Conservation (phyloP, 1,140 invertebrate species). For the Myzus persicae region DNA sequence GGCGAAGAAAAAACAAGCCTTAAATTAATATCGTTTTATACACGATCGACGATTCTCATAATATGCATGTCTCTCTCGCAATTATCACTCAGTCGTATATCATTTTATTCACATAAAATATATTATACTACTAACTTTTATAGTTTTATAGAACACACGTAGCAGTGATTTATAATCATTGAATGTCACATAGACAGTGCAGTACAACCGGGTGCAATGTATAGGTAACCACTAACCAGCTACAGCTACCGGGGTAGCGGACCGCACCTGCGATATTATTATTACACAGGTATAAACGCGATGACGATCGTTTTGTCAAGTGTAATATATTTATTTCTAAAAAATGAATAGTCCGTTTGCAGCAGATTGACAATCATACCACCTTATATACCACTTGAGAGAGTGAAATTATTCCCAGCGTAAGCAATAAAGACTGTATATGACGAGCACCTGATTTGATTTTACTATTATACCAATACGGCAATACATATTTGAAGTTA, state of each 20-base stretch:
- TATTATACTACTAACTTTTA: neutral
- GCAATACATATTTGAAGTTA: too few species aligned
- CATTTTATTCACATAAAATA: neutral
- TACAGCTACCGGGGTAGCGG: neutral
- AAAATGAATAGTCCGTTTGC: too few species aligned
- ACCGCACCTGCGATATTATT: neutral
- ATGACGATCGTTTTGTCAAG: too few species aligned
- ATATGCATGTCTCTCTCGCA: neutral
- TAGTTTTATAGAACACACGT: neutral
- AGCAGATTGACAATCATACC: too few species aligned
- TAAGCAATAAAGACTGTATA: too few species aligned
- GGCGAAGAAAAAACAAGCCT: too few species aligned
- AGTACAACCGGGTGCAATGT: neutral
- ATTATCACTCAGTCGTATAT: neutral
- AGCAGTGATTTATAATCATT: neutral
- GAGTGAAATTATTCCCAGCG: too few species aligned
- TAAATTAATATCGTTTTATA: conserved; percentile 1
- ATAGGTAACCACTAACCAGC: neutral
- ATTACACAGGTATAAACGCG: neutral
- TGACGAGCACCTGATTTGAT: too few species aligned
- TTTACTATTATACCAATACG: too few species aligned
- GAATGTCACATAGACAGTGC: neutral
- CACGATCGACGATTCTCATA: neutral
- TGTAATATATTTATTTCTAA: too few species aligned
- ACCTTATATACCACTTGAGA: too few species aligned